Base-by-base conservation (phyloP, 2,888 invertebrate species). In the Holacanthella duospinosa region DNA sequence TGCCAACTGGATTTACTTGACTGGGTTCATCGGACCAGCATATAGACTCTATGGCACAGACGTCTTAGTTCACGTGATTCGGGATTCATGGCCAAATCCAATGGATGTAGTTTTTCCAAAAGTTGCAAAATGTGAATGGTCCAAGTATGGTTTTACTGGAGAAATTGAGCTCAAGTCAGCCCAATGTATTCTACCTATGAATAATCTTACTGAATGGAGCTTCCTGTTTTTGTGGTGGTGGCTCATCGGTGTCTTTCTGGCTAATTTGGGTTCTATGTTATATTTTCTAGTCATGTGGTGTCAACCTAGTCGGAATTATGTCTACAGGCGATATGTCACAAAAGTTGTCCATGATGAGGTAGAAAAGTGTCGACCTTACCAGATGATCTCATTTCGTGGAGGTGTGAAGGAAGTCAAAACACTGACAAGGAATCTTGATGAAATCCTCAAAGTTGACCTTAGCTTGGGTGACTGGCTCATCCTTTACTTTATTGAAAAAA, bases 71-170 rank as follows among this genome's bases (percentile, higher is more conserved):
- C 61, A 60, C 25, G 60, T 64, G 57, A 61, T 60, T 43, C 16
- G 25, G 0, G 60, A 60, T 36, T 48, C 44, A 16, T 64, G 64
- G 64, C 64, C 64, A 0, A 60, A 64, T 29, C 64, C 64, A n/a
- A 64, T 64, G 64, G 64, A 64, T 24, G 60, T 58, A 16, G 48
- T 64, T 21, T 64, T 64, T 25, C 64, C 64, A 0, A 64, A 64
- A 55, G 60, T 64, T 60, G 64, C 60, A 19, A 64, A 64, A 43
- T 64, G 64, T 27, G 64, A 64, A 43, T 60, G 60, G 64, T 24
- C 55, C 2, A 19, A 53, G 1, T 64, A 64, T 55, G 64, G 64
- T 29, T 56, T 29, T 21, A 57, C 53, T 4, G 53, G 53, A 53
- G 53, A 53, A 6, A 16, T 16, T 53, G 53, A 53, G 24, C 19